These are phyloP conservation scores for Phasianus colchicus DNA, from an alignment of 2,113 vertebrate genomes.

Conservation along the genomic window DNA sequence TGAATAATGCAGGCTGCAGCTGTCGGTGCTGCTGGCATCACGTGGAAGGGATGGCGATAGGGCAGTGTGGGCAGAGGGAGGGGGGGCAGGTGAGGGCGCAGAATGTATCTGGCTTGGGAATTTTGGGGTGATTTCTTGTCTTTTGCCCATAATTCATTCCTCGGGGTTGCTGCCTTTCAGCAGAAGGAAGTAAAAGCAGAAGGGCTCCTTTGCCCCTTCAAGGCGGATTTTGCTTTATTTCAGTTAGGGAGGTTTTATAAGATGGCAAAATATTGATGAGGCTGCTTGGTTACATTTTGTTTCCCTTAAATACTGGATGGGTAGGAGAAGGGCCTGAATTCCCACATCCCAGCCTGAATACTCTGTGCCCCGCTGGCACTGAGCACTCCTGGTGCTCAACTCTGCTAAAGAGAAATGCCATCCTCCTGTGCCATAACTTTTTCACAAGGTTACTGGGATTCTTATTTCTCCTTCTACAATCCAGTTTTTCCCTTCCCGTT, in stretches of 20 bases:
- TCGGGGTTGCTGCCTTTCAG: background rate
- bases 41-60: background rate
- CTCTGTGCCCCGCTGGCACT: background rate
- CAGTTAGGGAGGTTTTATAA: background rate
- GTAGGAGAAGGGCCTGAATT: background rate
- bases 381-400: background rate
- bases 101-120: background rate
- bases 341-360: background rate
- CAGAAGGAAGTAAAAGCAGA: background rate
- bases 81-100: background rate
- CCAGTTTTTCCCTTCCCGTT: rapidly evolving
- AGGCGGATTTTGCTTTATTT: background rate
- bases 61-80: background rate
- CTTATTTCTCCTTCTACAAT: background rate
- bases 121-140: background rate
- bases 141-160: background rate
- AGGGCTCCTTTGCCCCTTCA: background rate
- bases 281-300: background rate
- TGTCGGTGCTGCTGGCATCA: background rate
- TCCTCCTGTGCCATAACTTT: rapidly evolving
- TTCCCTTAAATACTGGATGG: background rate
- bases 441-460: background rate
- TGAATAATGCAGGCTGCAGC: constrained; percentile 1
- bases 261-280: background rate
- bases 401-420: background rate